Base-by-base conservation (phyloP, 2,888 invertebrate genomes). In the Leptothorax acervorum region DNA sequence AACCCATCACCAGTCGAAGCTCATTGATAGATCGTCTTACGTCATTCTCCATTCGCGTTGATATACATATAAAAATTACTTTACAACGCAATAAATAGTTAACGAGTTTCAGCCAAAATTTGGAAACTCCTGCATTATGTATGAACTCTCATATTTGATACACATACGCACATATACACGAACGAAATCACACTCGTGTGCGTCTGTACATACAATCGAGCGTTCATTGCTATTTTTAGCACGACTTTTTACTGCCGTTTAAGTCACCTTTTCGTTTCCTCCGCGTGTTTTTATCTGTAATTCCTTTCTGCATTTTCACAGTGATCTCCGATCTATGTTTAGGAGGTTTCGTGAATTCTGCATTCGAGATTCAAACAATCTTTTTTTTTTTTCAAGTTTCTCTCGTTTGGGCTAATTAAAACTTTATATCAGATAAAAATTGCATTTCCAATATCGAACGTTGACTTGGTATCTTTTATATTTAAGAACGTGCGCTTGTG, bases 201-300 rank as follows among this genome's bases (percentile, higher is more conserved):
- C 9, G 18, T 28, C 31, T 23, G 55, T 57, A 62, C 9, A n/a
- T 81, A 65, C 71, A 90, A 89, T 91, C 23, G 89, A 90, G 89
- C 90, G 91, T 92, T 92, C 93, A 92, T 89, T 92, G 87, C 92
- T 94, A 93, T 93, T 92, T 92, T 93, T 93, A 92, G 92, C 87
- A 68, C 60, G 66, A 84, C 87, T 87, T 88, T 87, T 89, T 92
- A 88, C 91, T 86, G 86, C 90, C 88, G 65, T 73, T 75, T 83
- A 75, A 83, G 85, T 88, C 83, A 79, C 68, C 79, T 81, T 35
- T 83, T 23, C 57, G 31, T 76, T 84, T 74, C 35, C 31, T 71
- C 4, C 53, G 12, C 53, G 12, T 28, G 18, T 71, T 23, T 48
- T 45, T 57, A 70, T 6, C 31, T 73, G 12, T 15, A 35, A 45